Percentiles rank a stretch among this genome's conserved stretches.
These are phyloP conservation scores for Euphydryas editha DNA, from an alignment of 2,888 invertebrate species.

Conservation along the genomic window DNA sequence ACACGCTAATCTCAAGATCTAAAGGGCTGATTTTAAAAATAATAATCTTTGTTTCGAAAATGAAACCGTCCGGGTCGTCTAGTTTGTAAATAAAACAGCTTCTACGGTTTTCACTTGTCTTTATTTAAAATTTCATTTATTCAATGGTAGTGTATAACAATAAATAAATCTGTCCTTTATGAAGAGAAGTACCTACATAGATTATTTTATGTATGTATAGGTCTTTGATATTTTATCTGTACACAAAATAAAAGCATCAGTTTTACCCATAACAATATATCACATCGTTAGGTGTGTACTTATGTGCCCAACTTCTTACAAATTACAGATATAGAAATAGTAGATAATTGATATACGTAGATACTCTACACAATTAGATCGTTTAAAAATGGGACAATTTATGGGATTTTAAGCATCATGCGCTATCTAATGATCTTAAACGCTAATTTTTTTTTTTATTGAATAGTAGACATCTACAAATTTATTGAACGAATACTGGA, in stretches of 20 bases:
- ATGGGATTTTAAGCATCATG: conserved; percentile 27
- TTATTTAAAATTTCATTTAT: conserved; percentile 79
- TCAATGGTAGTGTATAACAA: conserved; percentile 79
- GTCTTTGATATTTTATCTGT: conserved; percentile 69
- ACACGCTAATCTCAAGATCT: no score
- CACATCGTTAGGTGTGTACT: conserved; percentile 78
- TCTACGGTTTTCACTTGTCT: conserved; percentile 52
- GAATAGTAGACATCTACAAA: conserved; percentile 23
- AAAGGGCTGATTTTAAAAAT: no score
- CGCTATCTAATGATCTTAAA: conserved; percentile 28
- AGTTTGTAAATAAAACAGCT: conserved; percentile 24
- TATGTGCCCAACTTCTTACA: conserved; percentile 72
- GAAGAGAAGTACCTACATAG: conserved; percentile 68
- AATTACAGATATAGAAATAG: conserved; percentile 45
- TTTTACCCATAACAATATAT: conserved; percentile 70
- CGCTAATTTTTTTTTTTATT: conserved; percentile 18
- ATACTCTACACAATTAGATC: conserved; percentile 38
- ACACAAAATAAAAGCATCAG: conserved; percentile 77
- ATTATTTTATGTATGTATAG: conserved; percentile 59
- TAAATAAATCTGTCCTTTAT: conserved; percentile 78
- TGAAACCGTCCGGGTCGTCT: no score
- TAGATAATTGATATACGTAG: conserved; percentile 33
- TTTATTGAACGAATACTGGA: conserved; percentile 9
- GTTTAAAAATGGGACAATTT: conserved; percentile 32
- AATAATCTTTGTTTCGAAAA: no score